Evolutionary conservation across 1,140 invertebrate genomes (phyloP), one percentile per base, ranked within the genome.

Genomic region (Neodiprion virginianus): DNA sequence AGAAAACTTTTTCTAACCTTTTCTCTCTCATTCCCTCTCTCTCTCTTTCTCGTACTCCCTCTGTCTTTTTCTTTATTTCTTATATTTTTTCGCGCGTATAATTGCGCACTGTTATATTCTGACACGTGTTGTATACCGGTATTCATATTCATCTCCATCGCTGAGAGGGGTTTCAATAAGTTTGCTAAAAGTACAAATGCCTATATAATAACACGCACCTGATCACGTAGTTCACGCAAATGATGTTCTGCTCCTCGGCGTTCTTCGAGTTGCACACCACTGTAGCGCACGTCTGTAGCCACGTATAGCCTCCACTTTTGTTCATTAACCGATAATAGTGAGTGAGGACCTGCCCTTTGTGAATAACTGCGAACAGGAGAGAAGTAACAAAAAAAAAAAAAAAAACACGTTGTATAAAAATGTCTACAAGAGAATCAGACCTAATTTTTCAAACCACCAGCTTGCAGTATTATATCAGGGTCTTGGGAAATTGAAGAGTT

Each of bases 281-380:
- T 0, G 97, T 99, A 47, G 97, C 97, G 87, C 97, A 99, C 0
- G 96, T 98, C 88, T 99, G 97, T 71, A 98, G 89, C 97, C 97
- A 99, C 48, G 96, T 97, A 88, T 95, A 98, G 3, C 98, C 97
- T 7, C 97, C 97, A 77, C 93, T 94, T 87, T 98, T 98, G 88
- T 98, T 98, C 93, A 99, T 97, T 78, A 99, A 82, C 82, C 97
- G 92, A 87, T 97, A 98, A 88, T 98, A 99, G 84, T 97, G 96
- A 8, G 96, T 98, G 87, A 99, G 90, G 47, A 98, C 96, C 89
- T 99, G 98, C 7, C 98, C 97, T 89, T 99, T 99, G 84, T 96
- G 93, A 81, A 99, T 95, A 85, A 99, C 97, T 98, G 89, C 75
- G 92, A 93, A 86, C 81, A 40, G 48, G 17, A 21, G 17, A 21